A percentile compares a stretch with the other conserved stretches of the same genome.
phyloP scores from a whole-genome alignment of 2,797 vertebrate genomes.

The Tenualosa thibaudeaui region DNA sequence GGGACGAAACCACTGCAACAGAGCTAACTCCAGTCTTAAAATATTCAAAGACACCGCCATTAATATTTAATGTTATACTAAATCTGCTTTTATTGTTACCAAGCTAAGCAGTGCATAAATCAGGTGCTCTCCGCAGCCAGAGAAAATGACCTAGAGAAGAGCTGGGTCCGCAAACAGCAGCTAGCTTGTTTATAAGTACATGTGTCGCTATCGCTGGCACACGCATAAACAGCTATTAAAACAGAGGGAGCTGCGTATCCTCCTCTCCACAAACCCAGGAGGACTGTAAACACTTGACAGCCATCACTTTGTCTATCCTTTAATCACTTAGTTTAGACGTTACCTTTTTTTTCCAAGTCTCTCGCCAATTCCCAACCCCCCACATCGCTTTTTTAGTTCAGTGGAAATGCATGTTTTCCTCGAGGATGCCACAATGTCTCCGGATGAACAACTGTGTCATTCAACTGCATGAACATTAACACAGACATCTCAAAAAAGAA shows the following conservation, averaged over 20 bases:
- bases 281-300: slow-evolving; percentile 5
- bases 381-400: background rate
- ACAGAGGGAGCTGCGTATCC: slow-evolving; percentile 39
- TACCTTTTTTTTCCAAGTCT: background rate
- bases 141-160: slow-evolving; percentile 16
- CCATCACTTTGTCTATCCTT: slow-evolving; percentile 19
- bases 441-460: background rate
- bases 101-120: slow-evolving; percentile 46
- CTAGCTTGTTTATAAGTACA: slow-evolving; percentile 5
- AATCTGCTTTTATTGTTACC: slow-evolving; percentile 48
- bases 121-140: slow-evolving; percentile 32
- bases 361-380: background rate
- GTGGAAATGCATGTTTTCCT: slow-evolving; percentile 4
- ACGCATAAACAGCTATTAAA: slow-evolving; percentile 51
- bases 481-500: background rate
- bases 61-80: slow-evolving; percentile 54
- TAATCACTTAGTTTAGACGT: slow-evolving; percentile 6
- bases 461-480: background rate
- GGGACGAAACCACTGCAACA: slow-evolving; percentile 27
- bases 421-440: background rate
- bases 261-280: slow-evolving; percentile 34
- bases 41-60: slow-evolving; percentile 51
- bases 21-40: slow-evolving; percentile 44
- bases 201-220: slow-evolving; percentile 29
- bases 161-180: background rate